phyloP scores from a whole-genome alignment of 2,888 invertebrate species.

The Cloeon dipterum region DNA sequence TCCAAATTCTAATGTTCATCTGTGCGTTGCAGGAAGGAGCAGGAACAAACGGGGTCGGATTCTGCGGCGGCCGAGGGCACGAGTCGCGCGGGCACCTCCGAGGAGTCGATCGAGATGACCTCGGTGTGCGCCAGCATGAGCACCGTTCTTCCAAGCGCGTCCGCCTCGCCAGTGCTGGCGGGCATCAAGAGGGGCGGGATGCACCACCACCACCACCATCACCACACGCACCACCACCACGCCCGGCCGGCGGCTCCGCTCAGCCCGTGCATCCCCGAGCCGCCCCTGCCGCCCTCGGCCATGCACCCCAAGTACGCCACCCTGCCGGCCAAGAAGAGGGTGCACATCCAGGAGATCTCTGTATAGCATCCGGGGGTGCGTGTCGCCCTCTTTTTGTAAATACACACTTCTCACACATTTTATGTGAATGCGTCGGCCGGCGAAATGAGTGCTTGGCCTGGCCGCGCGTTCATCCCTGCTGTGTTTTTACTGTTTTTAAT shows the following conservation, averaged over 20 bases:
- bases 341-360: conserved; percentile 5
- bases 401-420: too few relatives aligned
- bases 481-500: too few relatives aligned
- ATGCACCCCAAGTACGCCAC: conserved; percentile 20
- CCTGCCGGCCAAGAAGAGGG: conserved; percentile 11
- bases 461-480: too few relatives aligned
- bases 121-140: conserved; percentile 14
- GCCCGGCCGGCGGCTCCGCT: conserved; percentile 16
- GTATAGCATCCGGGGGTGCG: too few relatives aligned
- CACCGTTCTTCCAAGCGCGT: conserved; percentile 13
- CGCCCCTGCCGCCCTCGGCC: conserved; percentile 31
- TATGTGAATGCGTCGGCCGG: too few relatives aligned
- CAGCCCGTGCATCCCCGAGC: conserved; percentile 29
- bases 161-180: conserved; percentile 20
- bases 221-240: conserved; percentile 18
- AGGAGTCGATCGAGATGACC: conserved; percentile 6
- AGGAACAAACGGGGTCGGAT: too few relatives aligned
- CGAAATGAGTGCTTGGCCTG: too few relatives aligned
- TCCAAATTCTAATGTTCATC: too few relatives aligned
- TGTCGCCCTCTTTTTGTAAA: too few relatives aligned
- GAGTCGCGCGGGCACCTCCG: conserved; percentile 1
- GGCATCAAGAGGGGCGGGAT: conserved; percentile 21
- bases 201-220: conserved; percentile 19
- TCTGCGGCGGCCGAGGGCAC: too few relatives aligned
- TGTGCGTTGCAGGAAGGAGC: too few relatives aligned